phyloP scores from a whole-genome alignment of 2,113 vertebrate genomes.

The Morone chrysops region DNA sequence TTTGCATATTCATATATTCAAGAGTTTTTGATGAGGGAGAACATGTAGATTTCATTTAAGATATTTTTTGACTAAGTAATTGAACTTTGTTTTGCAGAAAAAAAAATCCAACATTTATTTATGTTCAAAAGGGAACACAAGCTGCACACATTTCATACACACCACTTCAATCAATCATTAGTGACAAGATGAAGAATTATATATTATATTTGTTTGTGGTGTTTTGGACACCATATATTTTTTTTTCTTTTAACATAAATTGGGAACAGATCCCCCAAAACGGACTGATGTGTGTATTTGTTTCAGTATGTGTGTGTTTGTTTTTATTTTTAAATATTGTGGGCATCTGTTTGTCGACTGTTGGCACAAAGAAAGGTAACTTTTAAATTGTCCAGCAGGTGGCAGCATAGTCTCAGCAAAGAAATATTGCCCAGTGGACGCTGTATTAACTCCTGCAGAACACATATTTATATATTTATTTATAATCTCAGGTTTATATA shows the following conservation, averaged over 20 bases:
- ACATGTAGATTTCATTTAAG: not conserved
- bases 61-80: no score
- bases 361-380: fast-evolving
- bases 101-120: not conserved
- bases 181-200: not conserved
- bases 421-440: not conserved
- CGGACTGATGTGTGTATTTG: no score
- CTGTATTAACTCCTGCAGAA: not conserved
- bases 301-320: not conserved
- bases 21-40: not conserved
- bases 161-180: not conserved
- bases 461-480: no score
- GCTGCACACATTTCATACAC: not conserved
- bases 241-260: no score
- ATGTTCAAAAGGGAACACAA: no score
- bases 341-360: no score
- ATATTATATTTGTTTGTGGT: no score
- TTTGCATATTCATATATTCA: not conserved
- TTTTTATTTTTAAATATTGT: not conserved
- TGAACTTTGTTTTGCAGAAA: no score
- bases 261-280: no score
- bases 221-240: no score
- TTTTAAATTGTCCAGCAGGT: conserved; percentile 37
- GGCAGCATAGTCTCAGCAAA: conserved; percentile 18
- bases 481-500: no score